A percentile compares a stretch with the other conserved stretches of the same genome.
phyloP scores from a whole-genome alignment of 2,113 vertebrate genomes.

The Chaetodon auriga region DNA sequence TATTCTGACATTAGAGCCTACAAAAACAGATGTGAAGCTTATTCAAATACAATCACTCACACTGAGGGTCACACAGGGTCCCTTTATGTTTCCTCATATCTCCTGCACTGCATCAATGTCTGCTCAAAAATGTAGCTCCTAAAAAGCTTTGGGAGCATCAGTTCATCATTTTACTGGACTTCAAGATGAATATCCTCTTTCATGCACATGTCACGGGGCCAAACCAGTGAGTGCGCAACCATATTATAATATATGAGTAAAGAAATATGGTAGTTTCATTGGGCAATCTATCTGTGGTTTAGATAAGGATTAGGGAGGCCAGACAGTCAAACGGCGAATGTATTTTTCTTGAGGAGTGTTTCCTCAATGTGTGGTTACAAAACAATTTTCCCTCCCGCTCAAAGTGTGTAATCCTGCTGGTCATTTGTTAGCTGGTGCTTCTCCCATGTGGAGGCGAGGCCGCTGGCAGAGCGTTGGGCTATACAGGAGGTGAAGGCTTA shows the following conservation, averaged over 20 bases:
- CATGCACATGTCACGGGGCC: constrained; percentile 54
- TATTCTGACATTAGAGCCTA: constrained; percentile 54
- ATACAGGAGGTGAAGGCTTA: constrained; percentile 76
- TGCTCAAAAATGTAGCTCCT: constrained; percentile 55
- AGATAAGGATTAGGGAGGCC: constrained; percentile 74
- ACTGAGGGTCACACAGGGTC: constrained; percentile 55
- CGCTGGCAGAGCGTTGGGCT: constrained; percentile 64
- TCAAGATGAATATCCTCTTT: constrained; percentile 77
- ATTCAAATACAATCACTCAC: constrained; percentile 73
- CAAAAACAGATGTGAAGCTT: constrained; percentile 69
- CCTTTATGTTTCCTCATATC: constrained; percentile 60
- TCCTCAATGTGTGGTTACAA: constrained; percentile 64
- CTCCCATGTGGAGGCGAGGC: constrained; percentile 73
- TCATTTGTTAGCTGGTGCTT: constrained; percentile 79
- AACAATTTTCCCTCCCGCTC: constrained; percentile 68
- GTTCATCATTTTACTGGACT: constrained; percentile 64
- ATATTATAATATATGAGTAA: constrained; percentile 54
- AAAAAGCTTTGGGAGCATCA: constrained; percentile 67
- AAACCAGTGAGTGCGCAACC: constrained; percentile 39
- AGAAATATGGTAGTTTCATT: constrained; percentile 49
- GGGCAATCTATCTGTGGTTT: constrained; percentile 49
- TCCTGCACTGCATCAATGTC: constrained; percentile 67
- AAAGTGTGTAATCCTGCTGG: constrained; percentile 77
- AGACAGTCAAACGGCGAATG: constrained; percentile 63
- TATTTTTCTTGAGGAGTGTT: constrained; percentile 59